These are phyloP conservation scores for Eilema depressum DNA, from an alignment of 2,888 invertebrate species.

Conservation along the genomic window DNA sequence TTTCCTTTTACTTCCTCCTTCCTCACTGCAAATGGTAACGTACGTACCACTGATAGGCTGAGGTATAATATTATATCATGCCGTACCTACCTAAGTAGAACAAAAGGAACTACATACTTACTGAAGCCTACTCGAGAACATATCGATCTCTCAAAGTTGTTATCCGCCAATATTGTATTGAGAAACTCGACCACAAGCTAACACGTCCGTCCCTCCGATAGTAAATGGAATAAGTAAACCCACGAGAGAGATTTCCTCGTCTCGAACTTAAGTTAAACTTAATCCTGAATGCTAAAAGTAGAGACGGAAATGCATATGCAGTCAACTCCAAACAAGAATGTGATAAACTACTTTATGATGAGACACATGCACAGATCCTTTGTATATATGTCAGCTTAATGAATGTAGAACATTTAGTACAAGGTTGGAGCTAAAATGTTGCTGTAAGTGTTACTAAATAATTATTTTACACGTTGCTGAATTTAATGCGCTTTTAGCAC, in stretches of 20 bases:
- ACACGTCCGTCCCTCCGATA: slow-evolving; percentile 49
- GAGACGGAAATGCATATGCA: slow-evolving; percentile 57
- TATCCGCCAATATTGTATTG: slow-evolving; percentile 45
- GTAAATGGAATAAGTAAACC: slow-evolving; percentile 59
- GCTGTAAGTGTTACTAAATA: slow-evolving; percentile 45
- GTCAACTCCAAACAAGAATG: slow-evolving; percentile 53
- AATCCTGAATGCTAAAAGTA: slow-evolving; percentile 57
- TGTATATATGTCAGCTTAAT: slow-evolving; percentile 38
- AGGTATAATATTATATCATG: background rate
- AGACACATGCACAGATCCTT: slow-evolving; percentile 42
- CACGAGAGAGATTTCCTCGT: slow-evolving; percentile 52
- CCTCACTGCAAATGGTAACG: no score
- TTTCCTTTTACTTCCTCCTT: no score
- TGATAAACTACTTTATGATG: slow-evolving; percentile 53
- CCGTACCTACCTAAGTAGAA: background rate
- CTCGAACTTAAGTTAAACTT: slow-evolving; percentile 59
- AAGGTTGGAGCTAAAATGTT: slow-evolving; percentile 33
- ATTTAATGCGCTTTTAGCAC: slow-evolving; percentile 7
- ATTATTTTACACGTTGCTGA: slow-evolving; percentile 28
- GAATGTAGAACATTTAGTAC: slow-evolving; percentile 35
- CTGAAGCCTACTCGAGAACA: slow-evolving; percentile 11
- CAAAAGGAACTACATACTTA: background rate
- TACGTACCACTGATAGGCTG: no score
- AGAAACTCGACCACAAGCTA: slow-evolving; percentile 51
- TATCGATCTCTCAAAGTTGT: slow-evolving; percentile 35